A percentile compares a stretch with the other conserved stretches of the same genome.
These are phyloP conservation scores for Galeopterus variegatus DNA, from an alignment of 2,113 vertebrate species.

Conservation along the genomic window DNA sequence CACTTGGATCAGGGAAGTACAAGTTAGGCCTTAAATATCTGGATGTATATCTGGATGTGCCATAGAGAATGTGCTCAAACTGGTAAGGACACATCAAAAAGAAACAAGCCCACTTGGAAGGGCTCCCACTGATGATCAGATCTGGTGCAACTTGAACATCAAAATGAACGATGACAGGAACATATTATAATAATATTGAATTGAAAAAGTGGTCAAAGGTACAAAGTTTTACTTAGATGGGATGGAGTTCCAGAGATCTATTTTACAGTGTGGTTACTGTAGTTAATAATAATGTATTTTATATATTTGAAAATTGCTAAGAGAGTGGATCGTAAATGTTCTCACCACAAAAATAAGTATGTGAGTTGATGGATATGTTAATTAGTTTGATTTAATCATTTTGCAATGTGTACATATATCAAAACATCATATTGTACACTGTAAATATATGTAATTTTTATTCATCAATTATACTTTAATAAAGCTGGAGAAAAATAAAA, in stretches of 20 bases:
- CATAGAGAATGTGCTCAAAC: not conserved
- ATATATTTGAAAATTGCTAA: not conserved
- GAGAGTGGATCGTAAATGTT: not conserved
- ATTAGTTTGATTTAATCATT: not conserved
- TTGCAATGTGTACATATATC: not conserved
- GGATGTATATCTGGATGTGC: not conserved
- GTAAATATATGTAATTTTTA: not conserved
- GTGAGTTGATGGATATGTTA: not conserved
- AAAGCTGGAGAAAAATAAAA: not conserved
- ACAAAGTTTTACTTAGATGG: not conserved
- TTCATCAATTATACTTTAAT: not conserved
- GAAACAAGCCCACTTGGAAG: not conserved
- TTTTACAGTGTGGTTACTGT: not conserved
- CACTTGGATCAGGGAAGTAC: not conserved
- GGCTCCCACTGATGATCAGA: not conserved
- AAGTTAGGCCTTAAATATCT: not conserved
- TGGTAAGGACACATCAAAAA: not conserved
- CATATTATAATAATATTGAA: not conserved
- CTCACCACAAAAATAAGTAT: not conserved
- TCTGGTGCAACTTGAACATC: not conserved
- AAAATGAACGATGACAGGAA: not conserved
- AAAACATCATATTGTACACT: not conserved
- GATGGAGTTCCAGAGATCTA: not conserved
- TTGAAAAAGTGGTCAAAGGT: conserved; percentile 28
- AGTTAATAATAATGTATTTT: not conserved